Percentiles rank a stretch among this genome's conserved stretches.
Evolutionary conservation across 2,113 vertebrate species (phyloP).

Genomic region (Limanda limanda): DNA sequence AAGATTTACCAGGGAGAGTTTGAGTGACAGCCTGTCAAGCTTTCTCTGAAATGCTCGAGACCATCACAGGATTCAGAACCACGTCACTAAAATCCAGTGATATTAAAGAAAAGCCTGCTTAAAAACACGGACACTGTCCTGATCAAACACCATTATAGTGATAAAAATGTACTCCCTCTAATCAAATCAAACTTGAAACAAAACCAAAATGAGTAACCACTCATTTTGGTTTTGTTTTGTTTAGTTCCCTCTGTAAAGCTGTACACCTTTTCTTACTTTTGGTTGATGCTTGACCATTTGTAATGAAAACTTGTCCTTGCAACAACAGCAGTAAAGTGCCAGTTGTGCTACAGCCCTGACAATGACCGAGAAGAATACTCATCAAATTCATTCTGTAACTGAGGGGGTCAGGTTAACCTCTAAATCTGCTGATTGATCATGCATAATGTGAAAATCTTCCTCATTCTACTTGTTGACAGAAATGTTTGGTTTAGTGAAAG

Average conservation of each 20-base stretch:
- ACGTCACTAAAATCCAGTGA: no score
- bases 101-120: not conserved
- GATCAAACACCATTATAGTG: not conserved
- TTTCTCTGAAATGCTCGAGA: no score
- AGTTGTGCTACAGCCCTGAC: constrained; percentile 44
- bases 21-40: no score
- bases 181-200: not conserved
- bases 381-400: not conserved
- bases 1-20: no score
- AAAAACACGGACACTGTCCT: not conserved
- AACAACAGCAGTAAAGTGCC: constrained; percentile 4
- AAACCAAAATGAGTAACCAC: not conserved
- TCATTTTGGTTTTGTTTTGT: no score
- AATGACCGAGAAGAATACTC: constrained; percentile 28
- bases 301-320: no score
- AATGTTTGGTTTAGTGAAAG: constrained; percentile 14
- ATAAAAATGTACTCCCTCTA: no score
- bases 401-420: constrained; percentile 7
- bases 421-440: constrained; percentile 38
- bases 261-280: no score
- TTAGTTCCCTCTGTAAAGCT: no score
- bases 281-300: no score
- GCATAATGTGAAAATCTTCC: constrained; percentile 43
- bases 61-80: no score
- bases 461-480: constrained; percentile 20